A percentile compares a stretch with the other conserved stretches of the same genome.
These are phyloP conservation scores for Melanostoma mellinum DNA, from an alignment of 2,888 invertebrate species.

Conservation along the genomic window DNA sequence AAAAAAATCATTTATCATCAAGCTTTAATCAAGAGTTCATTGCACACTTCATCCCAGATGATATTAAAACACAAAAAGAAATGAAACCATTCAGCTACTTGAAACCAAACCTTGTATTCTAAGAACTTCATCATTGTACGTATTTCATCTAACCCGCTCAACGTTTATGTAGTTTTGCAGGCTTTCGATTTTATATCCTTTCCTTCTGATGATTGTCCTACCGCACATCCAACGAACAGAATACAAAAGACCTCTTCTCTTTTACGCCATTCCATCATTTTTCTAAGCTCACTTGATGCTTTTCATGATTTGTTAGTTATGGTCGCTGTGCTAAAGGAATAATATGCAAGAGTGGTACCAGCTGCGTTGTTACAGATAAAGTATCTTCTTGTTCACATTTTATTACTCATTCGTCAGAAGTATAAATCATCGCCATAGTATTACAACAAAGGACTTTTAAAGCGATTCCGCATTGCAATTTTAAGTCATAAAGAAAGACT, in stretches of 20 bases:
- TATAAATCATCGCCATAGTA: constrained; percentile 10
- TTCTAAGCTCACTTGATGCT: constrained; percentile 32
- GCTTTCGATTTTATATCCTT: background rate
- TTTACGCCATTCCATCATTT: constrained; percentile 3
- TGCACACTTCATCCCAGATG: no score
- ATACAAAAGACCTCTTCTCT: background rate
- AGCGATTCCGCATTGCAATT: constrained; percentile 62
- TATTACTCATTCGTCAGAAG: constrained; percentile 36
- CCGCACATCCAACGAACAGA: no score
- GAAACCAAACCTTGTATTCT: no score
- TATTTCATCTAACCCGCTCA: no score
- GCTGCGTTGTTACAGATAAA: constrained; percentile 22
- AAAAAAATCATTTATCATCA: no score
- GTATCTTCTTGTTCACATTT: constrained; percentile 31
- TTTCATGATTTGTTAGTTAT: constrained; percentile 8
- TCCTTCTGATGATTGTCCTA: background rate
- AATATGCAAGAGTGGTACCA: constrained; percentile 1
- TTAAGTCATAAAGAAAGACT: constrained; percentile 50
- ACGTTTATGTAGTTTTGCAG: background rate
- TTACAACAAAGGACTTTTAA: constrained; percentile 44
- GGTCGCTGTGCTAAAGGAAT: constrained; percentile 17
- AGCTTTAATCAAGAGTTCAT: no score
- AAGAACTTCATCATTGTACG: no score
- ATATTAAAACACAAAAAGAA: no score
- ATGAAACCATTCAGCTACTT: no score